Percentiles rank a stretch among this genome's conserved stretches.
These are phyloP conservation scores for Euura lappo DNA, from an alignment of 1,140 invertebrate species.

Conservation along the genomic window DNA sequence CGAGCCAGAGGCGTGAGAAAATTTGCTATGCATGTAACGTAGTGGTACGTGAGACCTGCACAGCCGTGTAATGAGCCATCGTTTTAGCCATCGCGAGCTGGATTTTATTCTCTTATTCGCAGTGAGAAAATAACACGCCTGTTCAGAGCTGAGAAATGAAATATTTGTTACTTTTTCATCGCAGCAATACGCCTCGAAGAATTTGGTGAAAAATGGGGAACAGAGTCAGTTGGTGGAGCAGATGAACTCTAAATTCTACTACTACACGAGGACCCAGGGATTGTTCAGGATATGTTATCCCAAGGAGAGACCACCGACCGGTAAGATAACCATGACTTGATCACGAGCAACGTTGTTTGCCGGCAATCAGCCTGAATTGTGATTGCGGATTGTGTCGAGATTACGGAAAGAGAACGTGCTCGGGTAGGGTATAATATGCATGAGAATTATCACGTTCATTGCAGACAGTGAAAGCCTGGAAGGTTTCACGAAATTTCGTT, in stretches of 20 bases:
- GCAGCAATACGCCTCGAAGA: conserved; percentile 75
- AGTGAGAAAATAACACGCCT: too few relatives aligned
- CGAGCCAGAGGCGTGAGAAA: not conserved
- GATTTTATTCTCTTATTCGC: too few relatives aligned
- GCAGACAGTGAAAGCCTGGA: too few relatives aligned
- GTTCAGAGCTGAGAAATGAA: too few relatives aligned
- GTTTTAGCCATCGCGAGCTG: not conserved
- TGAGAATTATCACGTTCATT: too few relatives aligned
- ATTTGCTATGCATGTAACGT: not conserved
- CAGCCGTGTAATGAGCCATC: not conserved
- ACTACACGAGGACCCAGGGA: conserved; percentile 86
- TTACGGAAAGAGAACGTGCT: too few relatives aligned
- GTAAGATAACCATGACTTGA: conserved; percentile 60
- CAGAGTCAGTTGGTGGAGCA: conserved; percentile 76
- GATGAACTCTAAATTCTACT: conserved; percentile 83
- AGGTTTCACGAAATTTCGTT: too few relatives aligned
- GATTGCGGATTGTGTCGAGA: too few relatives aligned
- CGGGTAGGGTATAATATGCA: too few relatives aligned
- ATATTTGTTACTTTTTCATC: conserved; percentile 47
- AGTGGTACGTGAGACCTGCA: not conserved
- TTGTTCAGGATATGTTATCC: conserved; percentile 91
- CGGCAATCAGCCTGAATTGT: too few relatives aligned
- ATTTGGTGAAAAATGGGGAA: conserved; percentile 65
- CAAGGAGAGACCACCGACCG: conserved; percentile 82
- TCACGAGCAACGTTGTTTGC: not conserved